Evolutionary conservation across 2,888 invertebrate genomes (phyloP), one percentile per base, ranked within the genome.

Genomic region (Encarsia formosa): DNA sequence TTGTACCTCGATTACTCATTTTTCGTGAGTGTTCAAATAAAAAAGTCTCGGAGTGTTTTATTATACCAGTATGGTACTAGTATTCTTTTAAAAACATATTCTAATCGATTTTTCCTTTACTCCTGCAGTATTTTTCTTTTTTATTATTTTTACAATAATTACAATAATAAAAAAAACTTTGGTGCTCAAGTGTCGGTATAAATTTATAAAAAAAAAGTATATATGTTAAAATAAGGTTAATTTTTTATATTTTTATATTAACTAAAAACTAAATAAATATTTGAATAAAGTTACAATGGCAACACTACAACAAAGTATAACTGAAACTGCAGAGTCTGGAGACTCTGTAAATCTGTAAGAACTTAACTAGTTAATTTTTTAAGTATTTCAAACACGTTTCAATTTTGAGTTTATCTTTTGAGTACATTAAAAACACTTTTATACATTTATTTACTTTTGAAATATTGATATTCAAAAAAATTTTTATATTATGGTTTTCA

Each of bases 281-380:
- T n/a, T n/a, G n/a, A n/a, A n/a, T n/a, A 39, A 31, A 51, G 11
- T 29, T 11, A 51, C 22, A 54, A 66, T 67, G 66, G 41, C 61
- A 51, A 62, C 64, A 15, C 24, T 66, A 41, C 51, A 56, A 23
- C 56, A 62, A 44, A 64, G 58, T 46, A 51, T n/a, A n/a, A n/a
- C 58, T 22, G 43, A 65, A 23, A 46, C 55, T 50, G 53, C 55
- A 16, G 38, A 55, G 8, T 35, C 49, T 6, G 57, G 54, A 40
- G 31, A 45, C 34, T 50, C 29, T 37, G 35, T 43, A 37, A 37
- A 46, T 32, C 55, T 59, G 63, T 66, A 64, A 65, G 64, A 48
- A 49, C n/a, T n/a, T n/a, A n/a, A n/a, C 32, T 49, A 13, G 39
- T 29, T 45, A 6, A 26, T 49, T 3, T 34, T 40, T 16, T 26